A percentile compares a stretch with the other conserved stretches of the same genome.
Conservation (phyloP, 2,113 vertebrate genomes). For the Tetrao urogallus region DNA sequence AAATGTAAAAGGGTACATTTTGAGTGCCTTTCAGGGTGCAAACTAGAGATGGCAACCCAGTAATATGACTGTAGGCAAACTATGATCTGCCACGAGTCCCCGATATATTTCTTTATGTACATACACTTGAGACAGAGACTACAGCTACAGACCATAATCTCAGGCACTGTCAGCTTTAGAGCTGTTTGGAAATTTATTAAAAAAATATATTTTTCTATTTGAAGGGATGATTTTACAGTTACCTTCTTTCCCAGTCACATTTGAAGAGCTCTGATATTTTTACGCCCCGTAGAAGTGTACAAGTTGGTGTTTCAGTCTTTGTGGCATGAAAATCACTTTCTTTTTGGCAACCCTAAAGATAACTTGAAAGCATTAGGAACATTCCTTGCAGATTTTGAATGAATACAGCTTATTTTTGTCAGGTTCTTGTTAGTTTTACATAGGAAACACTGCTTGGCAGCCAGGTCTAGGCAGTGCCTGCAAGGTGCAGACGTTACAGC, state of each 20-base stretch:
- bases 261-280: background rate
- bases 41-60: background rate
- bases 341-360: background rate
- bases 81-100: background rate
- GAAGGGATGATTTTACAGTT: background rate
- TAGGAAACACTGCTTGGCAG: rapidly evolving
- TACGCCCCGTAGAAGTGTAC: background rate
- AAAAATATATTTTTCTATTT: background rate
- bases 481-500: rapidly evolving
- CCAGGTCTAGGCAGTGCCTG: background rate
- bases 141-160: background rate
- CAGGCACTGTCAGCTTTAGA: background rate
- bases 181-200: background rate
- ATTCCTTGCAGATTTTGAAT: background rate
- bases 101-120: background rate
- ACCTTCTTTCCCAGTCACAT: background rate
- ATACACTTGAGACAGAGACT: background rate
- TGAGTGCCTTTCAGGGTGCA: background rate
- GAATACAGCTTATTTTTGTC: background rate
- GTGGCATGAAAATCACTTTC: background rate
- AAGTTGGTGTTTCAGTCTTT: background rate
- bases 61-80: background rate
- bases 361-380: background rate
- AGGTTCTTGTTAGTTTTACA: background rate
- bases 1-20: background rate